Evolutionary conservation across 2,888 invertebrate genomes (phyloP), one percentile per base, ranked within the genome.

Genomic region (Diloba caeruleocephala): DNA sequence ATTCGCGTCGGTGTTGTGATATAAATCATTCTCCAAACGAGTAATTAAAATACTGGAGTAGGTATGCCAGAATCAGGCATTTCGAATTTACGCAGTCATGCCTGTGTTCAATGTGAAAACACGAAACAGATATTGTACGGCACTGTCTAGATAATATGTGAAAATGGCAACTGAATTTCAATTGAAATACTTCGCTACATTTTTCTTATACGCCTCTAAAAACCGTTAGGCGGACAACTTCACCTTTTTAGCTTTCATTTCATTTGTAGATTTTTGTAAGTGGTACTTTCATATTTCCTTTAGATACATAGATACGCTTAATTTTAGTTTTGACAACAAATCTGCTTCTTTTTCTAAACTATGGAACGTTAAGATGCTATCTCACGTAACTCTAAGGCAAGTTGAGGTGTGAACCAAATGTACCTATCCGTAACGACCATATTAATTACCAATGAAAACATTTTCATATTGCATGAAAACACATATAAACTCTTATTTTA

Each of bases 11-110:
- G 72, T 72, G 75, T 75, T 77, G 72, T 78, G 79, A 78, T 78
- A 90, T 93, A 92, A 93, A 93, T 93, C 93, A 93, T 92, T 87
- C 86, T 78, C 80, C 79, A 89, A 91, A 89, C 89, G 85, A 92
- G 90, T 93, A 92, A 93, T 93, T 93, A 93, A 93, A 93, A 93
- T 85, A 87, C 89, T 89, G 86, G 84, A 87, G 85, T 81, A n/a
- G n/a, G n/a, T n/a, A 87, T 81, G 84, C 85, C 88, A 85, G 87
- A 89, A 91, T 91, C 90, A 86, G 87, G 85, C 88, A 79, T 84
- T 85, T 82, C 78, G 85, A 83, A 89, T 90, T 84, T 82, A 87
- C 86, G 87, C 79, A 76, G 54, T 55, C 55, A 45, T n/a, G 46
- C 55, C 64, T 50, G 59, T 57, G 64, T 63, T 50, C 72, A 61